Evolutionary conservation across 2,113 vertebrate genomes (phyloP).

Genomic region (Gallinago jamesoni): DNA sequence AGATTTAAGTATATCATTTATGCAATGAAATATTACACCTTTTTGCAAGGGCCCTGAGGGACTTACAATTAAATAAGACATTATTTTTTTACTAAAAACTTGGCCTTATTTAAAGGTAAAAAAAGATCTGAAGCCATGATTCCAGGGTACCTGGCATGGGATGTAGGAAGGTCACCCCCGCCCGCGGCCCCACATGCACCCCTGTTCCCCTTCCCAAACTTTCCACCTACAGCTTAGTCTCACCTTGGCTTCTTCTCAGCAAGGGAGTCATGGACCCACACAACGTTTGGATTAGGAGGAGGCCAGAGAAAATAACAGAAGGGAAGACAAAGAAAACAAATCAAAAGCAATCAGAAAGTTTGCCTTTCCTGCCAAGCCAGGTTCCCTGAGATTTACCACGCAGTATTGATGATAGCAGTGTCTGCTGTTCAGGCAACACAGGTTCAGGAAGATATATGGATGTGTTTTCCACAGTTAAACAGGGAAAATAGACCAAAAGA

Average conservation of each 20-base stretch:
- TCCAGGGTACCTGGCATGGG: not conserved
- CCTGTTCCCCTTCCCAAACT: fast-evolving
- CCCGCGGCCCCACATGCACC: fast-evolving
- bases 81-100: not conserved
- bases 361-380: not conserved
- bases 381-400: fast-evolving
- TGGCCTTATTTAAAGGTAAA: not conserved
- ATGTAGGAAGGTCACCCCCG: fast-evolving
- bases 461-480: not conserved
- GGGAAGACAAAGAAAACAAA: not conserved
- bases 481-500: not conserved
- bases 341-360: not conserved
- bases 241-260: not conserved
- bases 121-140: not conserved
- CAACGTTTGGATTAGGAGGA: fast-evolving
- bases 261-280: not conserved
- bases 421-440: not conserved
- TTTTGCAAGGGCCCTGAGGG: not conserved
- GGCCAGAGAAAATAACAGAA: not conserved
- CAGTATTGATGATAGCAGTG: not conserved
- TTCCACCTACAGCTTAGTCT: not conserved
- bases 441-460: not conserved
- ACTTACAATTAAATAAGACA: not conserved
- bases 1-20: conserved; percentile 5
- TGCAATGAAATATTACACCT: not conserved